These are phyloP conservation scores for Felis catus DNA, from an alignment of 2,113 vertebrate genomes.

Conservation along the genomic window F.catus_Fca126_mat1.0 CM031417.1:76709001-76709500, in stretches of 20 bases:
- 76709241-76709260: background rate
- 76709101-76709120: background rate
- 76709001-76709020: background rate
- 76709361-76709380: background rate
- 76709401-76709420: background rate
- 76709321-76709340: background rate
- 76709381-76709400: background rate
- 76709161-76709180: conserved; percentile 17
- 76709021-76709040: background rate
- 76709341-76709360: background rate
- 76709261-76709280: background rate
- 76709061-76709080: background rate
- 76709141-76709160: background rate
- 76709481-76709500: background rate
- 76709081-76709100: background rate
- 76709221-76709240: background rate
- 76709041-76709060: background rate
- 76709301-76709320: background rate
- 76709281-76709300: background rate
- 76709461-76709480: background rate
- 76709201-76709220: background rate
- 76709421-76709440: background rate
- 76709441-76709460: background rate
- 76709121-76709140: background rate
- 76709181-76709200: conserved; percentile 6